Percentiles rank a stretch among this genome's conserved stretches.
phyloP scores from a whole-genome alignment of 2,797 vertebrate species.

The Chanos chanos region DNA sequence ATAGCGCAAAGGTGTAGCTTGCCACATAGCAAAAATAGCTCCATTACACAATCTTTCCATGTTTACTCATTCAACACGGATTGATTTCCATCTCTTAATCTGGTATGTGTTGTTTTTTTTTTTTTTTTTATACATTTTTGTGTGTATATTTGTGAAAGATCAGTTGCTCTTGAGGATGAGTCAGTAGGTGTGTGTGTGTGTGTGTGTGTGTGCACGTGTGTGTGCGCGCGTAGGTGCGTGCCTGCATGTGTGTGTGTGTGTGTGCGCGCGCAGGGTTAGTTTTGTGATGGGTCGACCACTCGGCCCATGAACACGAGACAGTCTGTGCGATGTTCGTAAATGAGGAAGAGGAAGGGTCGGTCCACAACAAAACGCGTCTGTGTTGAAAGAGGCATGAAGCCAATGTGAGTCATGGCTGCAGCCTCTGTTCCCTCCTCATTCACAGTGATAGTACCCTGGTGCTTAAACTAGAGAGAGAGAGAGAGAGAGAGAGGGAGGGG shows the following conservation, averaged over 20 bases:
- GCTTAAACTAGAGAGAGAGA: constrained; percentile 77
- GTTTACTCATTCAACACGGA: background rate
- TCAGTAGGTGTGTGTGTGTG: background rate
- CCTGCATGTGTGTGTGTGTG: no score
- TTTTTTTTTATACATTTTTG: background rate
- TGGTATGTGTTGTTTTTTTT: background rate
- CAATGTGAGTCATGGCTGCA: constrained; percentile 82
- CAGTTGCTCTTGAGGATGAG: background rate
- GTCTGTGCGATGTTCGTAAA: constrained; percentile 92
- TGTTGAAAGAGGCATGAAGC: constrained; percentile 94
- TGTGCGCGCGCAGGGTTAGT: constrained; percentile 45
- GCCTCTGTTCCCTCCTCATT: constrained; percentile 96
- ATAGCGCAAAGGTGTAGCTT: no score
- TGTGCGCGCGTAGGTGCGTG: no score
- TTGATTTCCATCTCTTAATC: background rate
- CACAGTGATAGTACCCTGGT: constrained; percentile 93
- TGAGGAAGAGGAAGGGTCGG: constrained; percentile 90
- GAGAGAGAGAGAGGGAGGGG: background rate
- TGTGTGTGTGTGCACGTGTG: background rate
- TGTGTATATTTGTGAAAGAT: background rate
- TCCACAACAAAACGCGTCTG: constrained; percentile 86
- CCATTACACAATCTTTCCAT: background rate
- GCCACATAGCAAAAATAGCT: no score
- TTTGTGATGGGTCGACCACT: constrained; percentile 81
- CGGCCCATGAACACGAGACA: constrained; percentile 94